Conservation (phyloP, 2,113 vertebrate species). For the Cyanoliseus patagonus region DNA sequence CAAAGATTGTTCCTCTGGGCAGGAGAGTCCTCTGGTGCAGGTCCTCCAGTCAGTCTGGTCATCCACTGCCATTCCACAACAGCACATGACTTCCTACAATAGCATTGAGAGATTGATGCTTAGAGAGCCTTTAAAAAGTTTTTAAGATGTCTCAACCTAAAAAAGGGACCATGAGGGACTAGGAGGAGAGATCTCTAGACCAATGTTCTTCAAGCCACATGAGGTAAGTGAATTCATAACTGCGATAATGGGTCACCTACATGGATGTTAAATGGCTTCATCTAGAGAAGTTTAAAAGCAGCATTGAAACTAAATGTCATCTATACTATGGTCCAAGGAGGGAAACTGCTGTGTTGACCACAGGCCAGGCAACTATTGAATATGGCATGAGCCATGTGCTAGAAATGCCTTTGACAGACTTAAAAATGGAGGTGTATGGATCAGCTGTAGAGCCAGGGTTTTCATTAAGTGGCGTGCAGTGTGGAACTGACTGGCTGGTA, state of each 20-base stretch:
- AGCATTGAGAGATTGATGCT: not conserved
- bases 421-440: not conserved
- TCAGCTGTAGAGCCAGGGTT: not conserved
- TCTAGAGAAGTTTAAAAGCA: not conserved
- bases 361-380: not conserved
- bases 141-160: not conserved
- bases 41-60: not conserved
- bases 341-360: not conserved
- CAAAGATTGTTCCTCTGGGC: not conserved
- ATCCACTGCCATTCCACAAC: not conserved
- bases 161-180: fast-evolving
- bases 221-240: fast-evolving
- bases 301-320: not conserved
- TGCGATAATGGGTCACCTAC: not conserved
- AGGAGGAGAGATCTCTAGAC: not conserved
- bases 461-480: not conserved
- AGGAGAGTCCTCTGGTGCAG: not conserved
- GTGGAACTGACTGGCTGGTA: not conserved
- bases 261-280: not conserved
- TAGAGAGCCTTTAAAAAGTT: not conserved
- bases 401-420: not conserved
- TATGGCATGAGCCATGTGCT: not conserved
- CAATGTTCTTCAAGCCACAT: not conserved
- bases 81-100: not conserved
- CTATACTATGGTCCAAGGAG: not conserved